Evolutionary conservation across 2,113 vertebrate species (phyloP).

Genomic region (Corythornis vintsioides): DNA sequence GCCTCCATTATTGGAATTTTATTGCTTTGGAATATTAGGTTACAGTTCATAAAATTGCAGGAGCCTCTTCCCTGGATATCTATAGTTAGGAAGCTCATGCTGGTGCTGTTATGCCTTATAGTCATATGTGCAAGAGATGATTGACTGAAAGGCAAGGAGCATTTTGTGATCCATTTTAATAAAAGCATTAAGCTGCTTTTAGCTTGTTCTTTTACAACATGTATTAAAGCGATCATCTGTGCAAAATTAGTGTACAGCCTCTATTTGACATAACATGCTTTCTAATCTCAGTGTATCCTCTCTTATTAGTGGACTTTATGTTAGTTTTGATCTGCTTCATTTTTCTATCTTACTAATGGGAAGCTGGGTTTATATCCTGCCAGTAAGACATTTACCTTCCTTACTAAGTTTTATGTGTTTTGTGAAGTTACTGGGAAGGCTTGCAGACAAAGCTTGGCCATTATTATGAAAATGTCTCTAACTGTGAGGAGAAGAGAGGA

Average conservation of each 20-base stretch:
- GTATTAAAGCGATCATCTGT: conserved; percentile 1
- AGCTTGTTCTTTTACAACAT: conserved; percentile 18
- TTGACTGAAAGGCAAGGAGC: not conserved
- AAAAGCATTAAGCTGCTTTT: conserved; percentile 41
- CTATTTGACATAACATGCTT: not conserved
- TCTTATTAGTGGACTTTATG: not conserved
- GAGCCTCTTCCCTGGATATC: not conserved
- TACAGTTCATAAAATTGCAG: not conserved
- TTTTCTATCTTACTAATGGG: not conserved
- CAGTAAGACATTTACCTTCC: not conserved
- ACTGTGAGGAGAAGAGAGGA: not conserved
- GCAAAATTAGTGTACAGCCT: conserved; percentile 7
- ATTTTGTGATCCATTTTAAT: not conserved
- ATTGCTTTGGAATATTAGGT: not conserved
- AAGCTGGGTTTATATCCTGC: not conserved
- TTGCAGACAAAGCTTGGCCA: not conserved
- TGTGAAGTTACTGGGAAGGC: not conserved
- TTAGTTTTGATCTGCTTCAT: not conserved
- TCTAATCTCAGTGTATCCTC: not conserved
- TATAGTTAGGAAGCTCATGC: not conserved
- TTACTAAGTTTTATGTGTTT: not conserved
- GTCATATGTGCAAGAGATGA: not conserved
- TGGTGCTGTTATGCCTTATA: not conserved
- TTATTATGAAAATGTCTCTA: not conserved
- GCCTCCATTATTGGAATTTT: not conserved